Base-by-base conservation (phyloP, 2,888 invertebrate genomes). In the Monoplex corrugatus region DNA sequence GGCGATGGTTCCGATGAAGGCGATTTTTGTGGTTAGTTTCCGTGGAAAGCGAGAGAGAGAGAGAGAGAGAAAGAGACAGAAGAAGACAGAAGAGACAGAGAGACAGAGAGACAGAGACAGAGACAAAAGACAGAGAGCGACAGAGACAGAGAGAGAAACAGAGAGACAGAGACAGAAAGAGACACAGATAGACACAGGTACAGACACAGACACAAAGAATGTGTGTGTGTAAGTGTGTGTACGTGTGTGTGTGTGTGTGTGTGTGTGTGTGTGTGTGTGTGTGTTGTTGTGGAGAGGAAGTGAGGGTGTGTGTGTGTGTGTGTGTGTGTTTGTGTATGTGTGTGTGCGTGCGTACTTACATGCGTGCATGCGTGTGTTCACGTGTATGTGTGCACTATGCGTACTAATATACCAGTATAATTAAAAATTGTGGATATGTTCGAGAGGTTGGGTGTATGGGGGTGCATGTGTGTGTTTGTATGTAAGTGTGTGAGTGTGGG, bases 1-100 rank as follows among this genome's bases (percentile, higher is more conserved):
- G 97, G 98, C 0, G 99, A 99, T 95, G 98, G 98, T 50, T 98
- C 98, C 0, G 99, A 99, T 95, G 99, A 99, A 96, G 98, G 98
- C 3, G 97, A 98, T 80, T 98, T 98, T 92, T 99, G 99, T 95
- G 94, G 96, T 96, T 91, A 91, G 95, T 91, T 23, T 86, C 57
- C 10, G 28, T n/a, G 72, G 32, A 13, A 3, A 32, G 32, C 32
- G n/a, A 32, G 72, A 72, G 57, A 57, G n/a, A 2, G n/a, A 16
- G n/a, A 32, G 72, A 32, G n/a, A 68, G 19, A 38, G 0, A 10
- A 2, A 75, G 32, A 16, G 32, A 38, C 1, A 38, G 32, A 2
- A 35, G 35, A 19, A 75, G 57, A n/a, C n/a, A 16, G 63, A 63
- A 63, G 63, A 63, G 28, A 16, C 6, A 23, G 28, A 63, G 8